Conservation (phyloP, 2,113 vertebrate genomes). For the Anoura caudifer region DNA sequence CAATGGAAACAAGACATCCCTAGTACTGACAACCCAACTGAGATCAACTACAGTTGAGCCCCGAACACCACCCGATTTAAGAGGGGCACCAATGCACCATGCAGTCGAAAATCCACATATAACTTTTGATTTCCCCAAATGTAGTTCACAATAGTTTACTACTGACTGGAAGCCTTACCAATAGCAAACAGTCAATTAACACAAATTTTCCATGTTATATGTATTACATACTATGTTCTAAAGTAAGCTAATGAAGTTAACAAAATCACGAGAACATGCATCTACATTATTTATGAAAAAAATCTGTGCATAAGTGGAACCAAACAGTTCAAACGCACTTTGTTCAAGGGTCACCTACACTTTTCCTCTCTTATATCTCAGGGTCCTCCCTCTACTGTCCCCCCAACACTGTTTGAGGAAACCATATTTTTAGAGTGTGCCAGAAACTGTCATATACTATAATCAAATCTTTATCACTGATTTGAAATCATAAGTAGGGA, state of each 20-base stretch:
- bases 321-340: not conserved
- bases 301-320: not conserved
- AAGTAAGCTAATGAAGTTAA: not conserved
- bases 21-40: not conserved
- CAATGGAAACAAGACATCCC: not conserved
- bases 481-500: constrained; percentile 30
- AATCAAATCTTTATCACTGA: constrained; percentile 37
- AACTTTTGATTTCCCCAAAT: not conserved
- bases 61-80: not conserved
- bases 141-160: not conserved
- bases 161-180: not conserved
- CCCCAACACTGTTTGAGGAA: not conserved
- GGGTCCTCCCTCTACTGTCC: not conserved
- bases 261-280: not conserved
- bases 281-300: not conserved
- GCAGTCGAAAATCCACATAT: not conserved
- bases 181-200: not conserved
- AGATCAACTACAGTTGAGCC: not conserved
- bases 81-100: not conserved
- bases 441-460: not conserved
- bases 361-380: not conserved
- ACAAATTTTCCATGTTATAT: not conserved
- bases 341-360: not conserved
- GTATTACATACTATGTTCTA: not conserved
- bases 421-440: not conserved